Base-by-base conservation (phyloP, 2,797 vertebrate species). In the Trematomus bernacchii region DNA sequence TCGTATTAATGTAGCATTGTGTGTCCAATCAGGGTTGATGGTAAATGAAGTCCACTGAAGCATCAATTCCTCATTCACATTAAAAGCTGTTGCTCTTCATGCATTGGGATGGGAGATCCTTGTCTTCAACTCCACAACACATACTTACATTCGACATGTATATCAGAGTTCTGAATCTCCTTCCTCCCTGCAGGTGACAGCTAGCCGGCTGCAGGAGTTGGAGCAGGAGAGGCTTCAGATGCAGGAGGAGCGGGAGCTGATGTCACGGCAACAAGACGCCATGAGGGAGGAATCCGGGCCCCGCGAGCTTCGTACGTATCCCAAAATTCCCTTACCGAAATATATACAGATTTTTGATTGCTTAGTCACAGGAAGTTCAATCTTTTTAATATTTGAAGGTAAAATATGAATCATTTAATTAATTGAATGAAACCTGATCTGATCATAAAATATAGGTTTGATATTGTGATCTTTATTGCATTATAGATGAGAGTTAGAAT, bases 251-350 rank as follows among this genome's bases (percentile, higher is more conserved):
- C 95, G 95, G 11, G 96, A 97, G 82, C 88, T 99, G 82, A 85
- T 99, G 80, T 94, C 92, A 84, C 95, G 97, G 44, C 97, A 99
- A 93, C 97, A 97, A 87, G 95, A 97, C 0, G 97, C 96, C 62
- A 96, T 99, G 96, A 96, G 87, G 87, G 97, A 96, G 59, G 86
- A 93, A 10, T 97, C 96, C 0, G 95, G 96, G 40, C 94, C 96
- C 0, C 89, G 94, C 2, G 98, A 99, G 89, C 96, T 97, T 46
- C 93, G 98, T 99, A 98, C 4, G 98, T 98, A 95, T 94, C 67
- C 15, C 50, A 58, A 6, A 58, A 19, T 53, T 63, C 10, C 63
- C 30, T 65, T 6, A 3, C 3, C 0, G 0, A 59, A 6, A 44
- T 40, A n/a, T n/a, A 13, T 10, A n/a, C 15, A 2, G 11, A 37